These are phyloP conservation scores for Candoia aspera DNA, from an alignment of 2,113 vertebrate species.

Conservation along the genomic window DNA sequence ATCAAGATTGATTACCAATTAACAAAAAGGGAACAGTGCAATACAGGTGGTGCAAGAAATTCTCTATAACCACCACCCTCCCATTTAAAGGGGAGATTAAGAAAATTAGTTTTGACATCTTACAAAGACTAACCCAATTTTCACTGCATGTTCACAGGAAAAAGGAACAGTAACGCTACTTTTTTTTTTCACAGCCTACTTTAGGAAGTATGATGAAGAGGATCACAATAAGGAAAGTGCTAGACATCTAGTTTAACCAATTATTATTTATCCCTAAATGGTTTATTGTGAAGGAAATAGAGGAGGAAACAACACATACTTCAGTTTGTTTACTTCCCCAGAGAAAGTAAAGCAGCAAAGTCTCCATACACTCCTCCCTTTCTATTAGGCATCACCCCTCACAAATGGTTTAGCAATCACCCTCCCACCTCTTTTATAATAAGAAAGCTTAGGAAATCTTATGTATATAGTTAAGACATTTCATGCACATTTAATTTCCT, in stretches of 20 bases:
- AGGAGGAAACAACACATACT: not conserved
- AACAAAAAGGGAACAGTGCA: slow-evolving; percentile 63
- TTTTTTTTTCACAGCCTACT: slow-evolving; percentile 45
- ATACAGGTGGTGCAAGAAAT: slow-evolving; percentile 69
- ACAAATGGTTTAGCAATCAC: not conserved
- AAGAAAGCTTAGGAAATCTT: not conserved
- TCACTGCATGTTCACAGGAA: slow-evolving; percentile 61
- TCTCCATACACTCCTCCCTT: not conserved
- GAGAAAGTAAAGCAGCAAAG: not conserved
- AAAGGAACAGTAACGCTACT: slow-evolving; percentile 53
- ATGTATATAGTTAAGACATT: not conserved
- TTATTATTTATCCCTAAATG: not conserved
- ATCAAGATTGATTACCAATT: slow-evolving; percentile 83
- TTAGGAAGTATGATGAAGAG: slow-evolving; percentile 10
- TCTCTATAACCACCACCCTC: slow-evolving; percentile 8
- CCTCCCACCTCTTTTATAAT: not conserved
- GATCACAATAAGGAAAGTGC: slow-evolving; percentile 58
- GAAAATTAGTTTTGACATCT: slow-evolving; percentile 40
- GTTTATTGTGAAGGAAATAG: not conserved
- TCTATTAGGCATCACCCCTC: not conserved
- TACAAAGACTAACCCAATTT: slow-evolving; percentile 39
- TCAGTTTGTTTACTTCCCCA: not conserved
- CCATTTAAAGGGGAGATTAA: slow-evolving; percentile 30
- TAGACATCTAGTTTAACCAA: not conserved
- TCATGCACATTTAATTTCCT: not conserved